Evolutionary conservation across 2,113 vertebrate genomes (phyloP), one percentile per base, ranked within the genome.

Genomic region (Gallinago jamesoni): DNA sequence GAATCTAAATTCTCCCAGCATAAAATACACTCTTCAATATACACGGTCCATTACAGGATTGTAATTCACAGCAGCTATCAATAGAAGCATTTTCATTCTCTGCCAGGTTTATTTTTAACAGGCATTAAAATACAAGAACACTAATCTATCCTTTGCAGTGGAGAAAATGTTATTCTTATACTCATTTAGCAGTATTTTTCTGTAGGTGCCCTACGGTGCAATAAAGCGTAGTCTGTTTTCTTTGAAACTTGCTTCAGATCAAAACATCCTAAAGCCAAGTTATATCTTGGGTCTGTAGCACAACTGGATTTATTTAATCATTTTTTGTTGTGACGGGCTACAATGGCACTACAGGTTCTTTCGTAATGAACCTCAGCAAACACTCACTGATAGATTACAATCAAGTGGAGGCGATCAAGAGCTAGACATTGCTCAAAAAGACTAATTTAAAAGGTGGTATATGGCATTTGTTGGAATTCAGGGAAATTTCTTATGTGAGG

Each of bases 21-120:
- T 89, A 79, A 92, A 92, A 83, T 53, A 83, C n/a, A 78, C 41
- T 80, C 37, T 75, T 90, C 70, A 88, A 84, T 53, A 83, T 37
- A 85, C 79, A 82, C 0, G 13, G 37, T 53, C 81, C 28, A 93
- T 94, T 92, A 78, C 39, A 74, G 25, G 41, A 37, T 5, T 93
- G 35, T 57, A 90, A 93, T 74, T 92, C 92, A 79, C 18, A 90
- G 52, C 21, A 90, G 66, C 47, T 94, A 93, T 90, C 77, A 84
- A 87, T 6, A 76, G 69, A 95, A 78, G 28, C 28, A 78, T 92
- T 72, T 93, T 73, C 7, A 5, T 73, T 87, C 53, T 78, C 76
- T 94, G 62, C 14, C 48, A 90, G 6, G 48, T 75, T 94, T 94
- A 87, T 84, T 93, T 94, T 94, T 96, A 93, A 69, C 30, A 78